A percentile compares a stretch with the other conserved stretches of the same genome.
These are phyloP conservation scores for Cheilosia vernalis DNA, from an alignment of 2,888 invertebrate genomes.

Conservation along the genomic window DNA sequence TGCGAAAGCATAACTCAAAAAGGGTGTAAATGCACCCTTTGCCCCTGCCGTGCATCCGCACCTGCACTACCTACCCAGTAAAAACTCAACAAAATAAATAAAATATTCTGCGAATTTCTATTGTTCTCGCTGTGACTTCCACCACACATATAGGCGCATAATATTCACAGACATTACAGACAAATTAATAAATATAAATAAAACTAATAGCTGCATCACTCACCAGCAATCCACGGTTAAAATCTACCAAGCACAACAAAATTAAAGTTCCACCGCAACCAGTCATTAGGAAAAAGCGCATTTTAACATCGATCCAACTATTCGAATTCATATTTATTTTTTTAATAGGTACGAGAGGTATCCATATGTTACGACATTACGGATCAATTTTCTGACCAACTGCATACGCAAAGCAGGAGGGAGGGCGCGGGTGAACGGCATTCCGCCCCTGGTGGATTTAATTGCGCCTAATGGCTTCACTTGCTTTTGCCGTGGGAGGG, in stretches of 20 bases:
- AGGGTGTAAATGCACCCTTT: no score
- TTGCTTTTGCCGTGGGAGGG: slow-evolving; percentile 42
- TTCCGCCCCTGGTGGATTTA: slow-evolving; percentile 44
- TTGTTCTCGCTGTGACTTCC: background rate
- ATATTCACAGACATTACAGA: background rate
- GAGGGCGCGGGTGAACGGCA: background rate
- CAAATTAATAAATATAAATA: slow-evolving; percentile 56
- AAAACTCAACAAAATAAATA: background rate
- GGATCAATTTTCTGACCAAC: slow-evolving; percentile 74
- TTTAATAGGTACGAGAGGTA: slow-evolving; percentile 54
- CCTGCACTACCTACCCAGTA: background rate
- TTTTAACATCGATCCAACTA: slow-evolving; percentile 54
- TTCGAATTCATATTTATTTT: slow-evolving; percentile 56
- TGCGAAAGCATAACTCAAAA: no score
- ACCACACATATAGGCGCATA: no score
- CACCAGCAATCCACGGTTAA: slow-evolving; percentile 40
- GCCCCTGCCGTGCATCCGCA: no score
- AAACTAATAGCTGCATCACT: slow-evolving; percentile 46
- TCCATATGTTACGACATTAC: slow-evolving; percentile 65
- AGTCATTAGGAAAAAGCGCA: slow-evolving; percentile 73
- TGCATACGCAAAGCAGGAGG: slow-evolving; percentile 34
- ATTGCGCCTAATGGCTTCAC: slow-evolving; percentile 73
- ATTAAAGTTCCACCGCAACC: slow-evolving; percentile 58
- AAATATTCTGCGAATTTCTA: background rate
- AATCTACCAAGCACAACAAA: slow-evolving; percentile 63